Evolutionary conservation across 53 echinoderm and acorn worm genomes (phyloP).

Genomic region (Paracentrotus lividus): DNA sequence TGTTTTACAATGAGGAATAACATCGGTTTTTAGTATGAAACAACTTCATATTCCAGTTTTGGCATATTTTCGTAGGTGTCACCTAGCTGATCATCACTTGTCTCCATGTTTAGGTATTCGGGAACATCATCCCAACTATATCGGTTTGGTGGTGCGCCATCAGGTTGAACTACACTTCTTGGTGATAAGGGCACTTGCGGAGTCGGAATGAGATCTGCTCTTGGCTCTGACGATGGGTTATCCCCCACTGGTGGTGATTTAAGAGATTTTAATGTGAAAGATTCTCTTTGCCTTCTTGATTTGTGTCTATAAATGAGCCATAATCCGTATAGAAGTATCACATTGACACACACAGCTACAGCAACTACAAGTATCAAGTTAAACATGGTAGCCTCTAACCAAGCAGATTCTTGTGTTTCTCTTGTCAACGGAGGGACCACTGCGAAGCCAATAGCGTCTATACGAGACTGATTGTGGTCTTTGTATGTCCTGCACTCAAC

Average conservation of each 20-base stretch:
- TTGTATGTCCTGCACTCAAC: background rate
- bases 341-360: background rate
- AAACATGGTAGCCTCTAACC: background rate
- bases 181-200: background rate
- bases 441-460: background rate
- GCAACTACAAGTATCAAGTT: background rate
- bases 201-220: background rate
- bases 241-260: background rate
- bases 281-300: background rate
- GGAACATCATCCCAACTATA: background rate
- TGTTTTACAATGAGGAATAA: too few species aligned
- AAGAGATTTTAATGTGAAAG: background rate
- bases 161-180: constrained; percentile 32
- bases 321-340: background rate
- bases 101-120: background rate
- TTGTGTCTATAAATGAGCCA: background rate
- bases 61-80: background rate
- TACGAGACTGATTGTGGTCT: background rate
- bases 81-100: background rate
- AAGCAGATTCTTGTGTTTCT: background rate
- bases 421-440: background rate
- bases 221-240: background rate
- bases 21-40: background rate
- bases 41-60: background rate
- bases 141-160: too few species aligned